Base-by-base conservation (phyloP, 2,797 vertebrate species). In the Tenualosa ilisha region DNA sequence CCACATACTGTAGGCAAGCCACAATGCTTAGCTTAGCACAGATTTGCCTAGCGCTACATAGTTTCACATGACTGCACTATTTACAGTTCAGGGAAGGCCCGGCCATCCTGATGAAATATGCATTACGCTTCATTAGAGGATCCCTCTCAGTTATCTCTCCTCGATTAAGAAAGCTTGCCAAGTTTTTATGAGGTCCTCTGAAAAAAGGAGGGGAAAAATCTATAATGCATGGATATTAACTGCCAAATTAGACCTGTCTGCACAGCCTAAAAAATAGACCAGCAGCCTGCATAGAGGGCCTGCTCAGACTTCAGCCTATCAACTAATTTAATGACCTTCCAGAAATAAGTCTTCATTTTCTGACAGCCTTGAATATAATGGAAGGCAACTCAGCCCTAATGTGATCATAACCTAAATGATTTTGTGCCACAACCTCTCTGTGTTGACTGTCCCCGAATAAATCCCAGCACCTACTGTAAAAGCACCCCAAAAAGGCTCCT, bases 21-120 rank as follows among this genome's bases (percentile, higher is more conserved):
- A 43, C 15, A 75, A 37, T 13, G 40, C 15, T 40, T 40, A 40
- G 37, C 68, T 6, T 17, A 75, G 68, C 31, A 31, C 13, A 37
- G 65, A 26, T 40, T 40, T 8, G 68, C 37, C 11, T 75, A 75
- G 68, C 0, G 26, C 26, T 68, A 31, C 63, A 68, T 37, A 37
- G 68, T 22, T 75, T 75, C 17, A 20, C 68, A 40, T 75, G 68
- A 43, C 31, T 75, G 17, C 37, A 31, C 37, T 92, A 92, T 93
- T 93, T 92, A 92, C 91, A 89, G 89, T 83, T 63, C 63, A 54
- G 86, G 59, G 20, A 53, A 75, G 68, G 68, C 37, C 37, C 31
- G 83, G 63, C 84, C 56, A 86, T 49, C 85, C 86, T 87, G 85
- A 91, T 93, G 86, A 93, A 93, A 92, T 91, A 93, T 93, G 90